These are phyloP conservation scores for Thamnophis elegans DNA, from an alignment of 2,797 vertebrate genomes.

Conservation along the genomic window DNA sequence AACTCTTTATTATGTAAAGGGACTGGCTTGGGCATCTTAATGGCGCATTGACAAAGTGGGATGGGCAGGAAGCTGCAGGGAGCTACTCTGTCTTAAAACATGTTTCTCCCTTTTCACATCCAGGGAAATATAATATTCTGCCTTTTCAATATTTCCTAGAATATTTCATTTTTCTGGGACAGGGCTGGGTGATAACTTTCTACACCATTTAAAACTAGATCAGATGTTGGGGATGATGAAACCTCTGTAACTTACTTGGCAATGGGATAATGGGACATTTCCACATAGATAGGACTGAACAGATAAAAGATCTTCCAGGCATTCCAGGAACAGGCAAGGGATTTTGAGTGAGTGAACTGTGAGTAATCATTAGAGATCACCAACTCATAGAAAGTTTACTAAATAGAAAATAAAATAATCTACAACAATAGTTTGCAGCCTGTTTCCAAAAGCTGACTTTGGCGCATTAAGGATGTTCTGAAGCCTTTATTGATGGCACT, in stretches of 20 bases:
- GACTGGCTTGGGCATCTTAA: too few relatives aligned
- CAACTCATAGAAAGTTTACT: not conserved
- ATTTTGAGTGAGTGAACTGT: not conserved
- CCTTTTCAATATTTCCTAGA: too few relatives aligned
- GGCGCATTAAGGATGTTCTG: too few relatives aligned
- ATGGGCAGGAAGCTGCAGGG: too few relatives aligned
- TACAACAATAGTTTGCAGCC: not conserved
- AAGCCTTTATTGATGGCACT: not conserved
- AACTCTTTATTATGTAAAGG: too few relatives aligned
- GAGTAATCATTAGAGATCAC: not conserved
- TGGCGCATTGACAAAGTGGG: too few relatives aligned
- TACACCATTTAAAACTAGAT: not conserved
- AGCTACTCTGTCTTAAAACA: too few relatives aligned
- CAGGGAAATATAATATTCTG: too few relatives aligned
- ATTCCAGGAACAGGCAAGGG: not conserved
- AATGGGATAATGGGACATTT: not conserved
- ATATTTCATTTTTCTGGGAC: too few relatives aligned
- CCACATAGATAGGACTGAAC: not conserved
- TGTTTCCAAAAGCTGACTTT: not conserved
- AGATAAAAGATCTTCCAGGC: not conserved
- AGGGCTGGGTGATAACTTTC: too few relatives aligned
- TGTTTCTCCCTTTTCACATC: too few relatives aligned
- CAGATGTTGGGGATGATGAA: not conserved
- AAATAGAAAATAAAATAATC: not conserved
- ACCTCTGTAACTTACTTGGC: not conserved